A percentile compares a stretch with the other conserved stretches of the same genome.
Evolutionary conservation across 2,888 invertebrate species (phyloP).

Genomic region (Eledona agricola): DNA sequence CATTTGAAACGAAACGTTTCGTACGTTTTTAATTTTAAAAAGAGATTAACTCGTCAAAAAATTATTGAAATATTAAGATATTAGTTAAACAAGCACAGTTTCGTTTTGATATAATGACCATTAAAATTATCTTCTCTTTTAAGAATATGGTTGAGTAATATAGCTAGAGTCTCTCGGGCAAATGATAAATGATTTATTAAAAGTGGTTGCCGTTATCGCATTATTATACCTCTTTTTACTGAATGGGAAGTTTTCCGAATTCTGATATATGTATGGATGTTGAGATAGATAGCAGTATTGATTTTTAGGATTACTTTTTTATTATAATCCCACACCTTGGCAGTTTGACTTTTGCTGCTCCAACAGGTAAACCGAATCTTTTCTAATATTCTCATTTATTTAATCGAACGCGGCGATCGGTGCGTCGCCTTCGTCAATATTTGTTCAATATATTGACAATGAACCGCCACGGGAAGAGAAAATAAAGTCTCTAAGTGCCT

Average conservation of each 20-base stretch:
- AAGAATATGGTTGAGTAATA: constrained; percentile 24
- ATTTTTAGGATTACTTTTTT: constrained; percentile 34
- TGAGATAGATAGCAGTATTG: constrained; percentile 31
- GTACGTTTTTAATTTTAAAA: constrained; percentile 10
- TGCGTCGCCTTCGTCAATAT: neutral
- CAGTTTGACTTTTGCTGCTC: constrained; percentile 1
- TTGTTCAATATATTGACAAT: neutral
- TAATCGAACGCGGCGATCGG: neutral
- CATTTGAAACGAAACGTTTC: constrained; percentile 14
- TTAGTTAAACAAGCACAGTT: too few relatives aligned
- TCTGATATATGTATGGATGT: constrained; percentile 37
- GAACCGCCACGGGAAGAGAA: too few relatives aligned
- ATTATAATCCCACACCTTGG: constrained; percentile 9
- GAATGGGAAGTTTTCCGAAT: constrained; percentile 34
- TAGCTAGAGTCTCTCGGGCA: constrained; percentile 23
- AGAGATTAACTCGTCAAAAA: too few relatives aligned
- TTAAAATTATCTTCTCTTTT: constrained; percentile 17
- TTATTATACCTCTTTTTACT: constrained; percentile 37
- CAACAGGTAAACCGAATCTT: constrained; percentile 4
- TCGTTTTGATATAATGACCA: constrained; percentile 4
- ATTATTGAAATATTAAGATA: too few relatives aligned
- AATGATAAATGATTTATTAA: constrained; percentile 39
- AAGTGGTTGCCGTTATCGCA: constrained; percentile 37
- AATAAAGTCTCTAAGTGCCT: too few relatives aligned
- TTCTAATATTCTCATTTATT: neutral